Conservation (phyloP, 2,888 invertebrate genomes). For the Mantis religiosa region DNA sequence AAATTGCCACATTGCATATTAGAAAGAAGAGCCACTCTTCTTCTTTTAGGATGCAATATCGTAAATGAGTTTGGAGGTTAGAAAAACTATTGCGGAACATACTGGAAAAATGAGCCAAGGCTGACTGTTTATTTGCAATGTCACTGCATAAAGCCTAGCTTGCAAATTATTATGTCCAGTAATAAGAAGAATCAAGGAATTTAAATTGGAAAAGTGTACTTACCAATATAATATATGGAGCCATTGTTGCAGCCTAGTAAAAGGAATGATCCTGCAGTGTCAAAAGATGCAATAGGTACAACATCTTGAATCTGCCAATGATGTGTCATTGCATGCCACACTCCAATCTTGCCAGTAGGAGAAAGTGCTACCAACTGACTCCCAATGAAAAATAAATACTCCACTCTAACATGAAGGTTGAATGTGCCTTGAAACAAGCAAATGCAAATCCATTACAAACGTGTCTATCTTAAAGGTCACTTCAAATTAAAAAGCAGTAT, state of each 20-base stretch:
- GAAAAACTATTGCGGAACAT: too few relatives aligned
- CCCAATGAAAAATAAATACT: constrained; percentile 95
- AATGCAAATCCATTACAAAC: background rate
- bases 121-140: too few relatives aligned
- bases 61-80: too few relatives aligned
- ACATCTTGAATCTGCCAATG: constrained; percentile 98
- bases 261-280: constrained; percentile 94
- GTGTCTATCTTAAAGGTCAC: too few relatives aligned
- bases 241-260: constrained; percentile 94
- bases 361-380: constrained; percentile 96
- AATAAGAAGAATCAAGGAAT: too few relatives aligned
- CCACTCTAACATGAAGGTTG: constrained; percentile 86
- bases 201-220: constrained; percentile 33
- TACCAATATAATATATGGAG: constrained; percentile 94
- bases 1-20: too few relatives aligned
- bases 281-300: constrained; percentile 90
- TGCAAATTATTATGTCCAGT: too few relatives aligned
- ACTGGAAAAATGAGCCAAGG: too few relatives aligned
- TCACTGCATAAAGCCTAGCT: too few relatives aligned
- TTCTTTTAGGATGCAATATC: too few relatives aligned
- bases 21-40: too few relatives aligned
- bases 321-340: constrained; percentile 99
- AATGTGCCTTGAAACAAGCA: constrained; percentile 65
- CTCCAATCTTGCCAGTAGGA: constrained; percentile 88
- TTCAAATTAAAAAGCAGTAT: too few relatives aligned